Evolutionary conservation across 2,888 invertebrate species (phyloP), one percentile per base, ranked within the genome.

Genomic region (Parapristionchus giblindavisi): DNA sequence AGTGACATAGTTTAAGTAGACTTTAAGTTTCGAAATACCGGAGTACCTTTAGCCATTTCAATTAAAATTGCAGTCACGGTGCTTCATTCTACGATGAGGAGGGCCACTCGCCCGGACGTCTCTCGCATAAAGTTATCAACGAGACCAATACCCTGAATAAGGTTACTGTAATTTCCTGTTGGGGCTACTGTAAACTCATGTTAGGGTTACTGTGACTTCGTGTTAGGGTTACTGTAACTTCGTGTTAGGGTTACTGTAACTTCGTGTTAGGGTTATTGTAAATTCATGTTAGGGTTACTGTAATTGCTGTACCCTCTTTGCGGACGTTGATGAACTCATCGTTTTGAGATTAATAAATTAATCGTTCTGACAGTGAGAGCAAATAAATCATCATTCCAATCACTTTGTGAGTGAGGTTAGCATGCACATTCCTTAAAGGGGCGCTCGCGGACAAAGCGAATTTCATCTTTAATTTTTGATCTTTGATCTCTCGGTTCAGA

Each of bases 141-240:
- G 86, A 86, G 58, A 85, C 86, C 2, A 80, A 83, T 6, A 85
- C 81, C 32, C 70, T 86, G 51, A 84, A 86, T 65, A 81, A 85
- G 58, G 80, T 80, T 5, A 32, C 56, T 63, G 29, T 5, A 21
- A 43, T 17, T 43, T 14, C 43, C 11, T 43, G n/a, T 43, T n/a
- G n/a, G n/a, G n/a, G n/a, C n/a, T n/a, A n/a, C n/a, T n/a, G n/a
- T 60, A n/a, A 17, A 32, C 21, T 58, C 56, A 43, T 17, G 17
- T 43, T 8, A 14, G 43, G 17, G 17, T 17, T 14, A 43, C 17
- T 43, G 17, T 43, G 43, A 14, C 17, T 43, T 14, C 8, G n/a
- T 17, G 17, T 43, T 8, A 14, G 43, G 17, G 17, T 17, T 14
- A 43, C 17, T 43, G 17, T 43, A 17, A 14, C 17, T 43, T 14